Percentiles rank a stretch among this genome's conserved stretches.
Evolutionary conservation across 2,113 vertebrate species (phyloP).

Genomic region (Paedocypris sp.): DNA sequence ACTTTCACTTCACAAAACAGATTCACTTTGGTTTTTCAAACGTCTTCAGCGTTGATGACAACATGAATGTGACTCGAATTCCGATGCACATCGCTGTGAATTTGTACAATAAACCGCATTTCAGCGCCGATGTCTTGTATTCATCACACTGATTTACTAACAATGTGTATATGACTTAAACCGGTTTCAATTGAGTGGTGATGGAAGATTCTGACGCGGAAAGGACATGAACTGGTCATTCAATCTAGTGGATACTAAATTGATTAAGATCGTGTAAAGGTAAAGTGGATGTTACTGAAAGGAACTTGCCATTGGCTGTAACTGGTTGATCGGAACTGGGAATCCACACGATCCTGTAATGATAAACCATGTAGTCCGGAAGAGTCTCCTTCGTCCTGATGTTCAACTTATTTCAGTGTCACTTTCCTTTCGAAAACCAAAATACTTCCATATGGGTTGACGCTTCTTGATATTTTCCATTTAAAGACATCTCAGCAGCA

Average conservation of each 20-base stretch:
- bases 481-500: not conserved
- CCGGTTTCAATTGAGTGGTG: not conserved
- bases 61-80: too few relatives aligned
- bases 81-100: too few relatives aligned
- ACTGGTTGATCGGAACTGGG: slow-evolving; percentile 9
- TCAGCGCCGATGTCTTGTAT: not conserved
- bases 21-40: too few relatives aligned
- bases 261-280: slow-evolving; percentile 4
- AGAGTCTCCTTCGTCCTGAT: not conserved
- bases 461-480: not conserved
- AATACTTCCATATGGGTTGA: too few relatives aligned
- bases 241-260: not conserved
- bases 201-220: not conserved
- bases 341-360: slow-evolving; percentile 7
- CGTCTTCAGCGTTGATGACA: too few relatives aligned
- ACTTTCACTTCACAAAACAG: too few relatives aligned
- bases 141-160: not conserved
- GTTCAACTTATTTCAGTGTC: not conserved
- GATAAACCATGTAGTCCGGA: slow-evolving; percentile 22
- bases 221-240: not conserved
- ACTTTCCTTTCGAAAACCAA: not conserved
- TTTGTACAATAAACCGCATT: too few relatives aligned
- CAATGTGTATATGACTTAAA: not conserved
- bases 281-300: not conserved
- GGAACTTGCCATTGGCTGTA: slow-evolving; percentile 10